Evolutionary conservation across 2,888 invertebrate species (phyloP).

Genomic region (Pecten maximus): DNA sequence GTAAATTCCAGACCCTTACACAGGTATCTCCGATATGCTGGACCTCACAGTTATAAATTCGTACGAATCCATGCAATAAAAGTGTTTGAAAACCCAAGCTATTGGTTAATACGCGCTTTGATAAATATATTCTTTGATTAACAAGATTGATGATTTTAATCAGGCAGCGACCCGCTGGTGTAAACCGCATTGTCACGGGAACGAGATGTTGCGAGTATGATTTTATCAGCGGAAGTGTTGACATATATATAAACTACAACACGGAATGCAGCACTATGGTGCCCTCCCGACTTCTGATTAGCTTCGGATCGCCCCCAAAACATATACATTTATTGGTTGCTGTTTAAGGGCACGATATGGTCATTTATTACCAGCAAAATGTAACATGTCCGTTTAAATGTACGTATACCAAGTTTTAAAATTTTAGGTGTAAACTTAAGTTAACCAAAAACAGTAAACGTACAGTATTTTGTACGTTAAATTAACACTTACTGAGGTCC

Average conservation of each 20-base stretch:
- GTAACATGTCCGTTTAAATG: not conserved
- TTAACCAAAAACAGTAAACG: too few relatives aligned
- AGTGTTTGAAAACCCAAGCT: not conserved
- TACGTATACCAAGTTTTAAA: too few relatives aligned
- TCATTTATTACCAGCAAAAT: not conserved
- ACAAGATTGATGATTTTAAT: slow-evolving; percentile 33
- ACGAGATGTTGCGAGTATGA: not conserved
- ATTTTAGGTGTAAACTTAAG: too few relatives aligned
- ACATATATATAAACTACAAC: not conserved
- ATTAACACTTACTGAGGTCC: too few relatives aligned
- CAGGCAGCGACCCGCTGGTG: slow-evolving; percentile 3
- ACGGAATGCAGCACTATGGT: not conserved
- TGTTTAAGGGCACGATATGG: not conserved
- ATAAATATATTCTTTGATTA: slow-evolving; percentile 33
- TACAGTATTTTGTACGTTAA: too few relatives aligned
- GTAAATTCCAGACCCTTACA: not conserved
- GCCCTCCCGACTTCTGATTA: not conserved
- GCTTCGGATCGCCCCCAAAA: not conserved
- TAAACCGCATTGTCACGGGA: not conserved
- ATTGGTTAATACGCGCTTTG: slow-evolving; percentile 30
- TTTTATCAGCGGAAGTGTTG: slow-evolving; percentile 29
- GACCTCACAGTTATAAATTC: slow-evolving; percentile 19
- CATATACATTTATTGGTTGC: not conserved
- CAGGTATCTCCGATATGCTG: not conserved
- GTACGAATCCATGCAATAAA: slow-evolving; percentile 25